A percentile compares a stretch with the other conserved stretches of the same genome.
Conservation (phyloP, 2,113 vertebrate species). For the Hyperopisus bebe region DNA sequence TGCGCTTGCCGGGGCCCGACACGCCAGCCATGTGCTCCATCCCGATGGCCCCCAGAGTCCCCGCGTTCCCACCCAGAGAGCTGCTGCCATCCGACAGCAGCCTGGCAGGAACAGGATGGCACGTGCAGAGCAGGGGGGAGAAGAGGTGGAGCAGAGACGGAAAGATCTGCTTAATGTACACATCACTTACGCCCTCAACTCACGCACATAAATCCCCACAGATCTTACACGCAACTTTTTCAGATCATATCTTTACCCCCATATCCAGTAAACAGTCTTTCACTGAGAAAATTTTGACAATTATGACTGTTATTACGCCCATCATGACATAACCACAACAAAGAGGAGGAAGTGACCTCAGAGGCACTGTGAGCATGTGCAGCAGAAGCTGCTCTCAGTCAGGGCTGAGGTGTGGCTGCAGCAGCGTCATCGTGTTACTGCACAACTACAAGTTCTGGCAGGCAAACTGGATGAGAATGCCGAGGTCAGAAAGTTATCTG, state of each 20-base stretch:
- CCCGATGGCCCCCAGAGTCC: constrained; percentile 43
- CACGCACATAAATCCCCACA: background rate
- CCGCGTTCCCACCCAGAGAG: constrained; percentile 47
- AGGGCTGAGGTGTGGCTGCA: background rate
- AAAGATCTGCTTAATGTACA: constrained; percentile 2
- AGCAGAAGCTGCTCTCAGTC: background rate
- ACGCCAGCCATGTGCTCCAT: constrained; percentile 58
- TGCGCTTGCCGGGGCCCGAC: constrained; percentile 75
- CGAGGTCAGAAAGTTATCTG: background rate
- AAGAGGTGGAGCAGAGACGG: background rate
- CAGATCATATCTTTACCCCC: background rate
- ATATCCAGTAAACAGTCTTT: background rate
- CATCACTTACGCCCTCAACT: background rate
- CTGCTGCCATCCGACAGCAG: constrained; percentile 33
- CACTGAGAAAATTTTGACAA: background rate
- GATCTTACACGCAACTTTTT: background rate
- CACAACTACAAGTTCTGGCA: background rate
- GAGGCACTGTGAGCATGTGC: background rate
- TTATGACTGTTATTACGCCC: background rate
- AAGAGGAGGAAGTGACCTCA: background rate
- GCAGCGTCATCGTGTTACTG: background rate
- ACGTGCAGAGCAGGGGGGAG: background rate
- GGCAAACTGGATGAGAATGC: background rate
- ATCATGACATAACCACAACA: background rate
- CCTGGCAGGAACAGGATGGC: background rate